phyloP scores from a whole-genome alignment of 1,140 invertebrate genomes.

The Melipona quadrifasciata region DNA sequence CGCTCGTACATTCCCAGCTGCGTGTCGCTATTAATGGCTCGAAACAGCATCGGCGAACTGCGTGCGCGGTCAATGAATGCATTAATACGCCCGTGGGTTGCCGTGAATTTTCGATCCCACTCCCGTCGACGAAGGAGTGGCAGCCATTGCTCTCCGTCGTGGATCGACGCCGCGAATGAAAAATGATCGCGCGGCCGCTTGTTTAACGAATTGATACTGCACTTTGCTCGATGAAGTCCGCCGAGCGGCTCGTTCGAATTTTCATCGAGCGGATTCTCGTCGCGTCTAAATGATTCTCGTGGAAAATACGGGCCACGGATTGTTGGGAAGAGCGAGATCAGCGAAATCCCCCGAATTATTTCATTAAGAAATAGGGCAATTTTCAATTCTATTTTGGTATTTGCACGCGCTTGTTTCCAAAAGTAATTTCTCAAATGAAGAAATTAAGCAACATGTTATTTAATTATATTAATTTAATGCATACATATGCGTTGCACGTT shows the following conservation, averaged over 20 bases:
- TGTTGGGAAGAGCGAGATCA: not conserved
- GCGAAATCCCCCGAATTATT: no score
- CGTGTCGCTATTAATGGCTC: constrained; percentile 18
- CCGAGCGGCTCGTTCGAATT: not conserved
- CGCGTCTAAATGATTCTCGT: constrained; percentile 8
- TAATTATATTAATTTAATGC: no score
- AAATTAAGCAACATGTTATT: no score
- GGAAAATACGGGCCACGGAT: not conserved
- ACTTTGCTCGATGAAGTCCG: constrained; percentile 35
- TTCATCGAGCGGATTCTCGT: not conserved
- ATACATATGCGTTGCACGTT: no score
- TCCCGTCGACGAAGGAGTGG: constrained; percentile 12
- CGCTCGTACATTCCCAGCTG: not conserved
- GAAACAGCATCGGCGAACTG: constrained; percentile 23
- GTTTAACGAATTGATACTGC: constrained; percentile 41
- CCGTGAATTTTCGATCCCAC: constrained; percentile 29
- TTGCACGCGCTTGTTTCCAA: no score
- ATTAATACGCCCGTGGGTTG: constrained; percentile 33
- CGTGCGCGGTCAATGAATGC: constrained; percentile 1
- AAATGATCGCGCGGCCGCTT: constrained; percentile 19
- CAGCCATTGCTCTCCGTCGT: constrained; percentile 13
- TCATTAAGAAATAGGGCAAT: no score
- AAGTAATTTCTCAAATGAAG: no score
- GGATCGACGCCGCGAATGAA: constrained; percentile 5
- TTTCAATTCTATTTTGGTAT: no score